Conservation (phyloP, 2,888 invertebrate species). For the Drosophila lutescens region DNA sequence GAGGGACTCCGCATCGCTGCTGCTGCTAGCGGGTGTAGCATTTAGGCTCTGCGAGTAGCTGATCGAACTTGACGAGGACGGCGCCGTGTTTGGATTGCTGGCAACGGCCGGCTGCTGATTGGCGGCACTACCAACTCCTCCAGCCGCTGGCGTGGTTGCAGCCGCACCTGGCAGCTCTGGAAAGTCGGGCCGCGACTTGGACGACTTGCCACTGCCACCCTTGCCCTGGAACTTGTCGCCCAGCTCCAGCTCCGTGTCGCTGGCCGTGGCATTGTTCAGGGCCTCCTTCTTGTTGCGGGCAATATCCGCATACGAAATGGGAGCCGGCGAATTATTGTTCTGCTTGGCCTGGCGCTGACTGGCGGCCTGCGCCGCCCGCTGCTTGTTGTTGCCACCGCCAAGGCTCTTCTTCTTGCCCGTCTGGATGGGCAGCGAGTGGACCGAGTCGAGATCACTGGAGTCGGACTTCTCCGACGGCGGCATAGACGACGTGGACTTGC, state of each 20-base stretch:
- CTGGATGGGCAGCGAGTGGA: conserved; percentile 91
- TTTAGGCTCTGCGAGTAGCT: conserved; percentile 61
- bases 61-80: conserved; percentile 19
- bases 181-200: conserved; percentile 59
- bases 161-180: conserved; percentile 60
- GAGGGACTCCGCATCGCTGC: conserved; percentile 20
- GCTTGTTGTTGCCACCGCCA: conserved; percentile 51
- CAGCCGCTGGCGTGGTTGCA: background rate
- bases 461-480: conserved; percentile 94
- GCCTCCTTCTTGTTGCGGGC: conserved; percentile 85
- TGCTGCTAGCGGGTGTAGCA: conserved; percentile 36
- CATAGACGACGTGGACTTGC: conserved; percentile 91
- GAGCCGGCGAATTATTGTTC: conserved; percentile 59
- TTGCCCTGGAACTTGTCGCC: conserved; percentile 22
- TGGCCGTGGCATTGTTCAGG: conserved; percentile 22
- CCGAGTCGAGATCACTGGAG: conserved; percentile 92
- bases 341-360: conserved; percentile 60
- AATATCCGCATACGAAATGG: conserved; percentile 92
- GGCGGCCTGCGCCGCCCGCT: conserved; percentile 39
- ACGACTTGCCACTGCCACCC: conserved; percentile 27
- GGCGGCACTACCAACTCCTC: conserved; percentile 2
- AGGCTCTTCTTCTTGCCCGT: conserved; percentile 77
- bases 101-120: conserved; percentile 3
- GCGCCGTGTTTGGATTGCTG: conserved; percentile 31
- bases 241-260: conserved; percentile 34